Evolutionary conservation across 1,140 invertebrate species (phyloP).

Genomic region (Patella vulgata): DNA sequence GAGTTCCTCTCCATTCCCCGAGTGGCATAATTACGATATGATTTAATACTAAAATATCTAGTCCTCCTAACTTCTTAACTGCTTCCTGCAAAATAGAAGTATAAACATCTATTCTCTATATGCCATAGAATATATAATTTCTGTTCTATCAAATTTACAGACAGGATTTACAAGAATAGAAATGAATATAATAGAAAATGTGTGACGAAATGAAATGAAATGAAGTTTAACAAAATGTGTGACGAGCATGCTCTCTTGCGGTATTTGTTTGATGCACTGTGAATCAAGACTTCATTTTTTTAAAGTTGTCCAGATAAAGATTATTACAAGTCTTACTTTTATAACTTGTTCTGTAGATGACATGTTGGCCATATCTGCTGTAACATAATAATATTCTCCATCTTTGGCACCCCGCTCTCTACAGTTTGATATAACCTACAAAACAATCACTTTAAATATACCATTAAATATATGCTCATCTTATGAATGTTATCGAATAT

Average conservation of each 20-base stretch:
- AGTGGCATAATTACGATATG: slow-evolving; percentile 52
- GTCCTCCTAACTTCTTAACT: slow-evolving; percentile 41
- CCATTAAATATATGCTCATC: too few relatives aligned
- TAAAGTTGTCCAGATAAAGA: too few relatives aligned
- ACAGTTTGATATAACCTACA: slow-evolving; percentile 46
- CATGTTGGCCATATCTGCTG: slow-evolving; percentile 52
- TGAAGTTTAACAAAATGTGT: too few relatives aligned
- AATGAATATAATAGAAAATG: neutral
- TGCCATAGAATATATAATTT: neutral
- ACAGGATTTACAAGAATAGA: neutral
- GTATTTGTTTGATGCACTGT: too few relatives aligned
- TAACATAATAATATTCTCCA: slow-evolving; percentile 39
- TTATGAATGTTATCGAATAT: too few relatives aligned
- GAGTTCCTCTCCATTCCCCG: slow-evolving; percentile 47
- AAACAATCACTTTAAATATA: too few relatives aligned
- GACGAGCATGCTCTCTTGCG: too few relatives aligned
- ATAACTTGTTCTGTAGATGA: slow-evolving; percentile 43
- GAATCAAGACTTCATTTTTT: too few relatives aligned
- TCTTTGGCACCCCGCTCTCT: slow-evolving; percentile 29
- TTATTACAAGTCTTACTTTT: too few relatives aligned
- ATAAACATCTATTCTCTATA: neutral
- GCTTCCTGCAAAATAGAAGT: slow-evolving; percentile 39
- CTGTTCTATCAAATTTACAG: neutral
- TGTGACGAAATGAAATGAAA: neutral
- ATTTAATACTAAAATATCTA: slow-evolving; percentile 60